Base-by-base conservation (phyloP, 2,113 vertebrate species). In the Elaphurus davidianus region DNA sequence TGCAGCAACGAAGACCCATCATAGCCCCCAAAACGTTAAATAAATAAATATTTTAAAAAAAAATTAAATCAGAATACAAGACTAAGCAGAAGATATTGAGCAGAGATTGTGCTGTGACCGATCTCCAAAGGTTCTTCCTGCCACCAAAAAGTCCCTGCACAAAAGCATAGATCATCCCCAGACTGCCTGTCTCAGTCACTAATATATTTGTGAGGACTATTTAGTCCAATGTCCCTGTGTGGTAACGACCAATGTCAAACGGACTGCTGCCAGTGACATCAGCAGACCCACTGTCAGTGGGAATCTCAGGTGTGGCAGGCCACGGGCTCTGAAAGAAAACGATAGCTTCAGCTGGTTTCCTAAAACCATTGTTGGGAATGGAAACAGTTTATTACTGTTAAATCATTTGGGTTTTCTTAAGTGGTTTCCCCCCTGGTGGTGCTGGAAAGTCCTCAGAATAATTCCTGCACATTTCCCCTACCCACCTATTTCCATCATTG, bases 371-470 rank as follows among this genome's bases (percentile, higher is more conserved):
- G 43, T 14, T 82, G 62, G 9, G 40, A 47, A 64, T 45, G 25
- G 81, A 82, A 94, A 87, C 21, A 5, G 43, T 85, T 6, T 36
- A 40, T 33, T 50, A 4, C 89, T 93, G 50, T 60, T 36, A 96
- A 95, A 81, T 78, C 89, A 64, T 86, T 88, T 47, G 64, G 21
- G 50, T 90, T 81, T 94, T 94, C 92, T 95, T 59, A 89, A 89
- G 36, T 82, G 60, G 43, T 90, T 92, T 84, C 21, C 6, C 59
- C 40, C 7, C 64, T 6, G 14, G 52, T 40, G 11, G 19, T 50
- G 10, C 79, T 47, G n/a, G 40, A 21, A 93, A 90, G 57, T 92
- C 43, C 76, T 67, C 43, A 6, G 27, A 36, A 55, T 82, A 74
- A 85, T 9, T 92, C 89, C 57, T 85, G 47, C 36, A 52, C 27